A percentile compares a stretch with the other conserved stretches of the same genome.
Evolutionary conservation across 2,797 vertebrate genomes (phyloP).

Genomic region (Selene dorsalis): DNA sequence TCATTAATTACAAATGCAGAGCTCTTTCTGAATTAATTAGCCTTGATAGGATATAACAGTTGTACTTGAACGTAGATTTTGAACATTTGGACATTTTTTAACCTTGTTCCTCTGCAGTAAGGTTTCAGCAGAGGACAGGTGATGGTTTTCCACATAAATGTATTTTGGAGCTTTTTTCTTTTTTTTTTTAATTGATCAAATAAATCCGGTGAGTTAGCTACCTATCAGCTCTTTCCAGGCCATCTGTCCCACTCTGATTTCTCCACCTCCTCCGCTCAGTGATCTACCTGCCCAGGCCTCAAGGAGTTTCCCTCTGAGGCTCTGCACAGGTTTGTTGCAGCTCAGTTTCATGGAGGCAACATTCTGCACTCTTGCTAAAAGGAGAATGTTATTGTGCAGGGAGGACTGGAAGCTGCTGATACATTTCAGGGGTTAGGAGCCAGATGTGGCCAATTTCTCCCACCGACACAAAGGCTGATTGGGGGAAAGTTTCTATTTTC

Average conservation of each 20-base stretch:
- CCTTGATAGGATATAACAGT: not conserved
- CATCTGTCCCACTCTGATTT: constrained; percentile 75
- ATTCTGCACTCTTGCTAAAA: constrained; percentile 48
- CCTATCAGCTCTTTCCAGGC: constrained; percentile 76
- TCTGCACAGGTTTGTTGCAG: constrained; percentile 46
- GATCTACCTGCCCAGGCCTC: constrained; percentile 64
- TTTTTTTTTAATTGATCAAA: constrained; percentile 74
- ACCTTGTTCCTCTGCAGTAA: constrained; percentile 42
- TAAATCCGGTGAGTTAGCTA: constrained; percentile 71
- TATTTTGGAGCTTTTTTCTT: constrained; percentile 63
- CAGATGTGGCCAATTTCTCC: constrained; percentile 68
- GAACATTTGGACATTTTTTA: not conserved
- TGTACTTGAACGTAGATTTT: not conserved
- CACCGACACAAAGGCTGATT: constrained; percentile 65
- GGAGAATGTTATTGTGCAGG: constrained; percentile 46
- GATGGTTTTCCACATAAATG: constrained; percentile 72
- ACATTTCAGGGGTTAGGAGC: constrained; percentile 65
- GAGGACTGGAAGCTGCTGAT: constrained; percentile 54
- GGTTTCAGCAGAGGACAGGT: constrained; percentile 70
- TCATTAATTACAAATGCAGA: not conserved
- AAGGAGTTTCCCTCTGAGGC: constrained; percentile 50
- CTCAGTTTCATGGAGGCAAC: constrained; percentile 52
- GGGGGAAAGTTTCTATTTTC: constrained; percentile 65
- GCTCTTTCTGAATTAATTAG: not conserved
- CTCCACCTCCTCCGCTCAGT: constrained; percentile 53